Evolutionary conservation across 2,888 invertebrate species (phyloP).

Genomic region (Stenchaetothrips biformis): DNA sequence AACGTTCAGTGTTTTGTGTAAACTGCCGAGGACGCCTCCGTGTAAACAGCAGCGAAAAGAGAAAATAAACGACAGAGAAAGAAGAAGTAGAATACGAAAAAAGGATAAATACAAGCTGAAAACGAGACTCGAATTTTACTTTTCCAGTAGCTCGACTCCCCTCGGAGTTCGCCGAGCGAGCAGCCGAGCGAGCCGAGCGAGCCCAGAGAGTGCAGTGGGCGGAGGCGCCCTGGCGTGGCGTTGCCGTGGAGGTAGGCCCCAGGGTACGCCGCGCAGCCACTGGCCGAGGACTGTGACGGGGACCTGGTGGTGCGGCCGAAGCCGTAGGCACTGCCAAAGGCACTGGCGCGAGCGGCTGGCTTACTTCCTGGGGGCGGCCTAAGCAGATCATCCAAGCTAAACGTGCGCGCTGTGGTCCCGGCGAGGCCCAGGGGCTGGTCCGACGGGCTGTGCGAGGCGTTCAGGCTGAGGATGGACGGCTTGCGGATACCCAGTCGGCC

Average conservation of each 20-base stretch:
- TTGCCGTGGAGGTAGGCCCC: neutral
- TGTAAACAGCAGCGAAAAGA: conserved; percentile 25
- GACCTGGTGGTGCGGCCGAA: neutral
- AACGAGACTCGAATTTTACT: neutral
- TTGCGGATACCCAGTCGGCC: conserved; percentile 82
- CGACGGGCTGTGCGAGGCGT: conserved; percentile 52
- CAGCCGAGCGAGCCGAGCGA: conserved; percentile 16
- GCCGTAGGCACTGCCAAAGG: conserved; percentile 3
- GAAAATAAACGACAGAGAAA: conserved; percentile 26
- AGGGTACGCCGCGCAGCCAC: neutral
- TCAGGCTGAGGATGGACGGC: conserved; percentile 78
- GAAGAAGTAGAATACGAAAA: conserved; percentile 1
- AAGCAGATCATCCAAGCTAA: conserved; percentile 84
- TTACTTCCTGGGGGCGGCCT: conserved; percentile 78
- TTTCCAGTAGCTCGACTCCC: conserved; percentile 12
- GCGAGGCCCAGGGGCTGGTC: conserved; percentile 40
- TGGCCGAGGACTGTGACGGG: neutral
- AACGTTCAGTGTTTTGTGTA: neutral
- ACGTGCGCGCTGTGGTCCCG: conserved; percentile 58
- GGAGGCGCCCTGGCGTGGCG: conserved; percentile 15
- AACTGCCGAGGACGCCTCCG: conserved; percentile 11
- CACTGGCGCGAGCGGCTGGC: conserved; percentile 43
- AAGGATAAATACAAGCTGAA: neutral
- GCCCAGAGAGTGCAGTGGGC: conserved; percentile 8
- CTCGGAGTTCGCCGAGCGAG: conserved; percentile 22